phyloP scores from a whole-genome alignment of 2,888 invertebrate species.

The Lydus trimaculatus region DNA sequence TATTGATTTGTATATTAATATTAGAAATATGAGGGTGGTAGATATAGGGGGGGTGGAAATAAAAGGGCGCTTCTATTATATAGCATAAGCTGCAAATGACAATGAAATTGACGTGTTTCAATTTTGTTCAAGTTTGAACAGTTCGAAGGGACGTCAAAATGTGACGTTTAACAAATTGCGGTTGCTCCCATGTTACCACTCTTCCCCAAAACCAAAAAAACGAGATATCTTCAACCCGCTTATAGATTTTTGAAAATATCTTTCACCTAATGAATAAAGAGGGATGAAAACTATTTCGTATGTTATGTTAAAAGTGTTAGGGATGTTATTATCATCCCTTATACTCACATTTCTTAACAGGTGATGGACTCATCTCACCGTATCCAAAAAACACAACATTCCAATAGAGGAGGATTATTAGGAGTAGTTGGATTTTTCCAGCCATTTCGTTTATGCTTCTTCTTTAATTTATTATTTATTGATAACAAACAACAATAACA shows the following conservation, averaged over 20 bases:
- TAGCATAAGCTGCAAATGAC: conserved; percentile 24
- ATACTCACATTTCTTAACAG: conserved; percentile 42
- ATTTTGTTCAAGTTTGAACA: conserved; percentile 18
- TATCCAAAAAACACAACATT: conserved; percentile 31
- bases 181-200: conserved; percentile 10
- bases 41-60: background rate
- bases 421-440: conserved; percentile 24
- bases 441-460: conserved; percentile 4
- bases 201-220: too few species aligned
- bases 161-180: conserved; percentile 31
- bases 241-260: background rate
- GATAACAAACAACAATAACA: conserved; percentile 10
- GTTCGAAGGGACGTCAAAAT: conserved; percentile 25
- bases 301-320: background rate
- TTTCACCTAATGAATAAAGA: too few species aligned
- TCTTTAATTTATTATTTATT: background rate
- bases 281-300: background rate
- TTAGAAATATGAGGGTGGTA: conserved; percentile 15
- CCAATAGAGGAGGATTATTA: conserved; percentile 17
- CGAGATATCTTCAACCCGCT: background rate
- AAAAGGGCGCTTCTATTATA: background rate
- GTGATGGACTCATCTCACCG: conserved; percentile 38
- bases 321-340: too few species aligned
- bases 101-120: conserved; percentile 33
- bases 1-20: background rate